Base-by-base conservation (phyloP, 1,140 invertebrate genomes). In the Hypsibius dujardini region DNA sequence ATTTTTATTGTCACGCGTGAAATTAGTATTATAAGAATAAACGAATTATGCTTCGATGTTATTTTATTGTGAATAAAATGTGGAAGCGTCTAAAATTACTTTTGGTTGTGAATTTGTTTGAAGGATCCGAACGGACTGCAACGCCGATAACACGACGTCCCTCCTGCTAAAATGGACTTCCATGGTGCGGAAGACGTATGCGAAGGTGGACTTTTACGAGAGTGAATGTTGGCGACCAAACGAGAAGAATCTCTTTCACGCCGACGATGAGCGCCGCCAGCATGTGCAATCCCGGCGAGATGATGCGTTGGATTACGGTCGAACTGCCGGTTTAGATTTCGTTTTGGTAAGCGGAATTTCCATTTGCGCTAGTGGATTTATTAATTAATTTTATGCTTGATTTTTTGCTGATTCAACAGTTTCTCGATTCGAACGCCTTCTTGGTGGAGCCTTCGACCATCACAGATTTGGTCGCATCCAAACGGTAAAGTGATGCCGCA, bases 111-210 rank as follows among this genome's bases (percentile, higher is more conserved):
- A 69, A 74, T 74, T 74, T 47, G 14, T 69, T 80, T 82, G 1
- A 76, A 93, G 90, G 88, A 87, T 95, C 74, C 80, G 86, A 47
- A 90, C 87, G 79, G 92, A 95, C 80, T 89, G 91, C 74, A 94
- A 92, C 81, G 79, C 84, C 71, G 92, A 95, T 78, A 83, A 86
- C 60, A 87, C 87, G 3, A 78, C 86, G 70, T 81, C 85, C 72
- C 83, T 95, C 73, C 76, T 95, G 46, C 81, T 86, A 70, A 79
- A 83, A 70, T 96, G 92, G 92, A 76, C 88, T 7, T 72, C 81
- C 0, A 78, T 81, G 47, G 82, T 85, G 47, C 79, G 81, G 70
- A 75, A 82, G 28, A 75, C 83, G 2, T 96, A 95, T 1, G 78
- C 92, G 1, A 82, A 88, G 77, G 80, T 85, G 46, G 79, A 83